These are phyloP conservation scores for Masticophis lateralis DNA, from an alignment of 2,797 vertebrate species.

Conservation along the genomic window DNA sequence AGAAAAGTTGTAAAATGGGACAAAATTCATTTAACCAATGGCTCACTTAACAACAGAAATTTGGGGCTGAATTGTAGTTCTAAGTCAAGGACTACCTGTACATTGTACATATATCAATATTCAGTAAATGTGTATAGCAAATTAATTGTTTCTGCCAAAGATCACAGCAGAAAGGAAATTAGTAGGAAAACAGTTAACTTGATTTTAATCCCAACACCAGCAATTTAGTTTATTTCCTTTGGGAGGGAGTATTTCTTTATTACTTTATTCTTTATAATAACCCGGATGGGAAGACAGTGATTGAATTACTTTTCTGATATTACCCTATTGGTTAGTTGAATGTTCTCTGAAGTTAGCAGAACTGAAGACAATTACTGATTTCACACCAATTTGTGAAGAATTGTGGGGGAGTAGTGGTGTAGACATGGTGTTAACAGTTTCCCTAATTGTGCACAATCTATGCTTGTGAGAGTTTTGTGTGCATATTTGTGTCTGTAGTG, in stretches of 20 bases:
- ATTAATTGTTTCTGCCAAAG: not conserved
- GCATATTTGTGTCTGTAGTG: not conserved
- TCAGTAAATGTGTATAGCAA: not conserved
- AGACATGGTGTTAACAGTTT: not conserved
- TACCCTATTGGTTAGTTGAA: not conserved
- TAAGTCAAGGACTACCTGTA: not conserved
- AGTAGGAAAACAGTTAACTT: not conserved
- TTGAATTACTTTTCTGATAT: not conserved
- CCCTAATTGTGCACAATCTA: not conserved
- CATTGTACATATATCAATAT: not conserved
- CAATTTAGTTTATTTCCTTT: not conserved
- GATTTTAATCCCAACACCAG: not conserved
- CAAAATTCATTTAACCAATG: not conserved
- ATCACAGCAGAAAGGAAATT: not conserved
- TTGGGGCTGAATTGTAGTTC: not conserved
- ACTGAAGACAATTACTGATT: not conserved
- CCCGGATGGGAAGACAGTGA: not conserved
- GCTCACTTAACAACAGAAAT: not conserved
- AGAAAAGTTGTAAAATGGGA: not conserved
- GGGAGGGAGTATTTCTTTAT: not conserved
- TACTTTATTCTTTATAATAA: not conserved
- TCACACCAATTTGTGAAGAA: not conserved
- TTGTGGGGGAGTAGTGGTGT: not conserved
- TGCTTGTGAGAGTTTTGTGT: not conserved
- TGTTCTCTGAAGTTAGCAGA: not conserved